phyloP scores from a whole-genome alignment of 2,888 invertebrate genomes.

The Agrotis exclamationis region DNA sequence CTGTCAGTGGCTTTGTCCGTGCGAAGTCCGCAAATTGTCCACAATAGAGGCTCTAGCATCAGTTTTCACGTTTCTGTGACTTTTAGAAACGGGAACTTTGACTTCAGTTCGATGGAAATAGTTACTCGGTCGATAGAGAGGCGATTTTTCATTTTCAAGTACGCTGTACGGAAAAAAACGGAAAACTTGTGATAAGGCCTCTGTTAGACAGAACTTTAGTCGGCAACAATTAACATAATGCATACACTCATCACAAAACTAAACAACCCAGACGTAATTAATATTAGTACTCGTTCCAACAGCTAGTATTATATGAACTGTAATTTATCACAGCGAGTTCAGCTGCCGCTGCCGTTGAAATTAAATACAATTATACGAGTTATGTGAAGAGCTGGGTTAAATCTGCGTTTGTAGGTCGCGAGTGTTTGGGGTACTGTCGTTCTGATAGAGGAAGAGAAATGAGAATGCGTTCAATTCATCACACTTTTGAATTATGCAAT shows the following conservation, averaged over 20 bases:
- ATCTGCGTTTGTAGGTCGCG: slow-evolving; percentile 21
- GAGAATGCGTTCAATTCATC: neutral
- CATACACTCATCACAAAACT: neutral
- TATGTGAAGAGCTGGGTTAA: slow-evolving; percentile 25
- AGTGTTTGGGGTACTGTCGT: neutral
- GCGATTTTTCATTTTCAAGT: no score
- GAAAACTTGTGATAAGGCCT: no score
- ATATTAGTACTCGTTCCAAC: slow-evolving; percentile 18
- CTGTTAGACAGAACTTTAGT: neutral
- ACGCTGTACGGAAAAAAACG: no score
- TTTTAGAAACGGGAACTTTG: no score
- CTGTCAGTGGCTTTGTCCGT: no score
- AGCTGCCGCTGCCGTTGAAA: slow-evolving; percentile 54
- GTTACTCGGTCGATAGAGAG: no score
- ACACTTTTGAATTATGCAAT: no score
- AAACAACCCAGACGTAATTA: slow-evolving; percentile 2
- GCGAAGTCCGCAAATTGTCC: no score
- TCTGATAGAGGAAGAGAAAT: neutral
- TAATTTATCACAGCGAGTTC: slow-evolving; percentile 56
- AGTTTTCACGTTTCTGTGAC: no score
- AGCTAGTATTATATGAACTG: slow-evolving; percentile 49
- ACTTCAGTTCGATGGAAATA: no score
- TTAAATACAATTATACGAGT: slow-evolving; percentile 55
- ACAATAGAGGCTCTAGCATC: no score
- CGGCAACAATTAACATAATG: neutral